A percentile compares a stretch with the other conserved stretches of the same genome.
These are phyloP conservation scores for Pteromalus puparum DNA, from an alignment of 1,140 invertebrate genomes.

Conservation along the genomic window DNA sequence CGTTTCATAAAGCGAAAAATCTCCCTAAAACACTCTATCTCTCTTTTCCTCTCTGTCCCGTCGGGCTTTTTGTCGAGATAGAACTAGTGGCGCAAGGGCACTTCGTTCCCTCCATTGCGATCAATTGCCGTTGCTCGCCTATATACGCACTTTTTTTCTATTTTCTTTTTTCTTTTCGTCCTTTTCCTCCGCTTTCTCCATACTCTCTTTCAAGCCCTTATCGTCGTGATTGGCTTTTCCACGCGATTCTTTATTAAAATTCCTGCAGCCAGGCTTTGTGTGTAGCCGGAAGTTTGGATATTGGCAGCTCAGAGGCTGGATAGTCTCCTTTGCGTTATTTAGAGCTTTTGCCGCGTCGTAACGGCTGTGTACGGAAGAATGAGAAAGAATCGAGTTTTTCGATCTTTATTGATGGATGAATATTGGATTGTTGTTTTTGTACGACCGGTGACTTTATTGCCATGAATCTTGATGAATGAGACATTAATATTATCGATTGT, in stretches of 20 bases:
- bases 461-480: too few species aligned
- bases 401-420: not conserved
- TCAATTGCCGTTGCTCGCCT: not conserved
- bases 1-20: not conserved
- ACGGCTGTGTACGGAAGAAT: not conserved
- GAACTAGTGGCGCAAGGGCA: not conserved
- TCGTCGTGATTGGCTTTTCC: slow-evolving; percentile 22
- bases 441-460: not conserved
- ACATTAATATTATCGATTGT: too few species aligned
- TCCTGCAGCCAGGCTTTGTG: not conserved
- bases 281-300: not conserved
- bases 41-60: not conserved
- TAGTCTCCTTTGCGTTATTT: slow-evolving; percentile 6
- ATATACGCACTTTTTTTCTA: not conserved
- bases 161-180: too few species aligned
- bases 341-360: not conserved
- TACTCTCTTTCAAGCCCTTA: not conserved
- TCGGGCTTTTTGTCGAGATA: not conserved
- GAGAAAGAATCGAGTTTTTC: not conserved
- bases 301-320: not conserved
- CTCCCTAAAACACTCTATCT: too few species aligned
- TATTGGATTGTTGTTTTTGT: not conserved
- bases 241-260: slow-evolving; percentile 21
- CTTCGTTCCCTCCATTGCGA: not conserved
- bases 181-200: not conserved